Evolutionary conservation across 2,888 invertebrate species (phyloP), one percentile per base, ranked within the genome.

Genomic region (Volucella zonaria): DNA sequence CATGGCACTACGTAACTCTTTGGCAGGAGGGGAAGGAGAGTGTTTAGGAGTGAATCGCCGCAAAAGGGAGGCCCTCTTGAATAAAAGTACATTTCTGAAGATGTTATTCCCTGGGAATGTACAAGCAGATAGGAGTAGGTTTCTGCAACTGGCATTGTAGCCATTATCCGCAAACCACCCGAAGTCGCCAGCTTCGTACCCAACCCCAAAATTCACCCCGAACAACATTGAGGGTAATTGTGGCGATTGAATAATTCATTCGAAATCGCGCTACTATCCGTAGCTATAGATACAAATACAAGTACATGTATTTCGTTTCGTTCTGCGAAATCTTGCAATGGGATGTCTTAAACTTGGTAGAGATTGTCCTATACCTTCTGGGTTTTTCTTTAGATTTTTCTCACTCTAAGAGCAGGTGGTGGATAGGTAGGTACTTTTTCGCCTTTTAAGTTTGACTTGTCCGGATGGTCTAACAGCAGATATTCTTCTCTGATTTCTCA

Each of bases 161-260:
- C 58, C 49, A 12, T 14, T 43, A 52, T 11, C 52, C 59, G 18
- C 43, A 31, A 10, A n/a, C 49, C 43, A 47, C 23, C 15, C 6
- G 6, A 31, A 31, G 31, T 6, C 4, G 6, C 31, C 31, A 31
- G 23, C 23, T 49, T 49, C 31, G 51, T 4, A 38, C 3, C n/a
- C 56, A 15, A 15, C 67, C 79, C 56, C 79, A 80, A 67, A 80
- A 80, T 61, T 74, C 74, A 74, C 51, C 45, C 31, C 45, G 64
- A 59, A 59, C n/a, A 15, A 64, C 54, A 73, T 66, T 71, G 78
- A 79, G 45, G n/a, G 79, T 66, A 73, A 73, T 79, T 58, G 79
- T 52, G 61, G 74, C 74, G 61, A 80, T 80, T 80, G 79, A 80
- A 80, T 80, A 74, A 80, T 74, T 80, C 79, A 80, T 80, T 80